phyloP scores from a whole-genome alignment of 2,113 vertebrate genomes.

The Cercocebus atys region DNA sequence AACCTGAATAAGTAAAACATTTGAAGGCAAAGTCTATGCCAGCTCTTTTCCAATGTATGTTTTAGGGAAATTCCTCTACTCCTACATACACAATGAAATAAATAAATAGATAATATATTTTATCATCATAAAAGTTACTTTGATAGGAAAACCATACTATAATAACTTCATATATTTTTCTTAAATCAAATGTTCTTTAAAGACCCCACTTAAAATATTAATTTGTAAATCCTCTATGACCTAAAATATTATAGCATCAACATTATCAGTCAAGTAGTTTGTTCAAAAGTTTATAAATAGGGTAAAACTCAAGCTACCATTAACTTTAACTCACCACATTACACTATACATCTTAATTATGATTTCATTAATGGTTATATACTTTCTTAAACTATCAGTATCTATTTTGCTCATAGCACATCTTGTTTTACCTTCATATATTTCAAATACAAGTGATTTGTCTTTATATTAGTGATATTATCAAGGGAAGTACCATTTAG shows the following conservation, averaged over 20 bases:
- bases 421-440: background rate
- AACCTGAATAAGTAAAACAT: conserved; percentile 64
- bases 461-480: background rate
- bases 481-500: background rate
- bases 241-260: background rate
- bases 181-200: background rate
- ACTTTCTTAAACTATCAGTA: background rate
- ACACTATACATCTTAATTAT: background rate
- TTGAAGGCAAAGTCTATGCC: conserved; percentile 67
- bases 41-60: conserved; percentile 62
- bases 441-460: background rate
- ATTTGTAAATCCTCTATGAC: background rate
- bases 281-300: background rate
- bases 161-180: background rate
- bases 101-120: background rate
- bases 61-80: background rate
- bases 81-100: background rate
- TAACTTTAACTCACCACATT: background rate
- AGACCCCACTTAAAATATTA: background rate
- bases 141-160: background rate
- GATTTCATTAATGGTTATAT: background rate
- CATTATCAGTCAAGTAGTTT: background rate
- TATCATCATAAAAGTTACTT: background rate
- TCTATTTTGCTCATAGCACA: background rate
- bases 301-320: background rate